A percentile compares a stretch with the other conserved stretches of the same genome.
Evolutionary conservation across 2,113 vertebrate species (phyloP).

Genomic region (Sorex araneus): DNA sequence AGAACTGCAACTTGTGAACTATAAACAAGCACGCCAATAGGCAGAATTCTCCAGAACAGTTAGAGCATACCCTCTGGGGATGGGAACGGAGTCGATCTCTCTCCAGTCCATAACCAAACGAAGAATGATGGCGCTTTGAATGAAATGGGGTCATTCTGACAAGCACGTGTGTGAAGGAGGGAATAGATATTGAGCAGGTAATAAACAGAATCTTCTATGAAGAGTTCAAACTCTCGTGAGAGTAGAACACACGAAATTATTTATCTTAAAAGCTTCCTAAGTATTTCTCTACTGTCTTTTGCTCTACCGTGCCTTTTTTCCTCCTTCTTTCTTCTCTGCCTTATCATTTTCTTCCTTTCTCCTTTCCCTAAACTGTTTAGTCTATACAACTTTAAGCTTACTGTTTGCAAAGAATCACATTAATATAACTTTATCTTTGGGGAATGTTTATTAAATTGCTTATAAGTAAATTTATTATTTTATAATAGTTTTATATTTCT

Average conservation of each 20-base stretch:
- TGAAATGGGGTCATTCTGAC: background rate
- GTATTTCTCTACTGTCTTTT: constrained; percentile 22
- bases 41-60: background rate
- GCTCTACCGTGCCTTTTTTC: background rate
- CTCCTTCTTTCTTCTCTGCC: background rate
- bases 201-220: background rate
- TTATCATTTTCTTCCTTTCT: background rate
- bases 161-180: background rate
- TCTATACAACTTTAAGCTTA: background rate
- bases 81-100: background rate
- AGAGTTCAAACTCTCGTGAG: background rate
- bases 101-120: background rate
- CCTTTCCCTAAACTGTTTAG: background rate
- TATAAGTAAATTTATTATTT: background rate
- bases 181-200: background rate
- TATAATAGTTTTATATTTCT: constrained; percentile 26
- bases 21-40: background rate
- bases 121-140: background rate
- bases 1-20: constrained; percentile 48
- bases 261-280: too few species aligned
- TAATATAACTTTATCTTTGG: background rate
- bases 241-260: too few species aligned
- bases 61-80: background rate
- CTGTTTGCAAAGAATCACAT: background rate
- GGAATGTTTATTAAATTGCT: constrained; percentile 13